phyloP scores from a whole-genome alignment of 2,888 invertebrate genomes.

The Carcina quercana region DNA sequence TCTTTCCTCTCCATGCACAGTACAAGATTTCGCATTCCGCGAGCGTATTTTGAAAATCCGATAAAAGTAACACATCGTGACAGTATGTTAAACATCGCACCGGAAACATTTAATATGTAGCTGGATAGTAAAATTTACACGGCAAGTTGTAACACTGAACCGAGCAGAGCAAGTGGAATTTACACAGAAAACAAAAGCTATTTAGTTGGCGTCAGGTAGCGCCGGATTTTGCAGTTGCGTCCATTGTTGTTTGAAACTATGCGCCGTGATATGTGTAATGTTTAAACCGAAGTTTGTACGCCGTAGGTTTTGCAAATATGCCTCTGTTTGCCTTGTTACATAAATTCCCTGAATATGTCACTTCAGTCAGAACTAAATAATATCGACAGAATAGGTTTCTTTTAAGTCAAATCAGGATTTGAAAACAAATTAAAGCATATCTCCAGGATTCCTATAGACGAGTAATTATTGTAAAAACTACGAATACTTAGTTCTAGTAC shows the following conservation, averaged over 20 bases:
- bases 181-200: conserved; percentile 36
- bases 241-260: conserved; percentile 21
- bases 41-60: conserved; percentile 9
- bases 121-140: conserved; percentile 14
- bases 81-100: conserved; percentile 20
- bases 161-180: conserved; percentile 30
- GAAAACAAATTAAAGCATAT: too few relatives aligned
- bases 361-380: too few relatives aligned
- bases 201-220: conserved; percentile 34
- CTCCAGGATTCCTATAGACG: too few relatives aligned
- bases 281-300: neutral
- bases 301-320: too few relatives aligned
- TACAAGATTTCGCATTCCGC: too few relatives aligned
- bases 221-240: conserved; percentile 24
- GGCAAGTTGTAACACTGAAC: conserved; percentile 24
- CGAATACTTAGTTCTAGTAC: too few relatives aligned
- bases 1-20: neutral
- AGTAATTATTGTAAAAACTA: too few relatives aligned
- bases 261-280: conserved; percentile 9
- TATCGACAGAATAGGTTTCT: too few relatives aligned
- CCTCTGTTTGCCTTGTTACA: too few relatives aligned
- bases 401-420: too few relatives aligned
- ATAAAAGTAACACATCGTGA: conserved; percentile 7
- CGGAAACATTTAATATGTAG: conserved; percentile 27
- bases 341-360: too few relatives aligned